phyloP scores from a whole-genome alignment of 2,888 invertebrate species.

The Lasioglossum marginatum region DNA sequence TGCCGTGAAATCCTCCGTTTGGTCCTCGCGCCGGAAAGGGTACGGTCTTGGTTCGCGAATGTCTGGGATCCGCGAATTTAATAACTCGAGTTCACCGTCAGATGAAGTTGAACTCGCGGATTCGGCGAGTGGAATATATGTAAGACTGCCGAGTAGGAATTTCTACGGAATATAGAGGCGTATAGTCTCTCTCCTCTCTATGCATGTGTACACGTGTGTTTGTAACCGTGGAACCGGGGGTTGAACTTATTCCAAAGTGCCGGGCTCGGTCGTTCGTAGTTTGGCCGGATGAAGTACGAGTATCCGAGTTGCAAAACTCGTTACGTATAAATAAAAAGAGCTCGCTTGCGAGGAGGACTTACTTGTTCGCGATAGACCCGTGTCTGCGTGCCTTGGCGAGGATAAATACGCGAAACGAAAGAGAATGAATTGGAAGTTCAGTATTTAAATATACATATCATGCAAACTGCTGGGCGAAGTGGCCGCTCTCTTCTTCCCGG shows the following conservation, averaged over 20 bases:
- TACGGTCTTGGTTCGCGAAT: slow-evolving; percentile 45
- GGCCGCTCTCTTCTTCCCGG: not conserved
- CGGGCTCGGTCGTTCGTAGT: slow-evolving; percentile 43
- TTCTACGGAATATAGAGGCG: slow-evolving; percentile 34
- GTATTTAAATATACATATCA: not conserved
- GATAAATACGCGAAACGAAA: not conserved
- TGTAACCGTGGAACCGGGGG: slow-evolving; percentile 9
- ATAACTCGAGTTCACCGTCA: slow-evolving; percentile 46
- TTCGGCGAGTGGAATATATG: slow-evolving; percentile 38
- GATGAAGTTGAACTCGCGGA: slow-evolving; percentile 39
- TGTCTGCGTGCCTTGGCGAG: not conserved
- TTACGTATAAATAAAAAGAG: slow-evolving; percentile 48
- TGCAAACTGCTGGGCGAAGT: not conserved
- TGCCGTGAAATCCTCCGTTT: slow-evolving; percentile 18
- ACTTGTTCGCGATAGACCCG: slow-evolving; percentile 12
- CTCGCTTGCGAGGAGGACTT: slow-evolving; percentile 19
- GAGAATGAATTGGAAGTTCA: not conserved
- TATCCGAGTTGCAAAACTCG: slow-evolving; percentile 44
- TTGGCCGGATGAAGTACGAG: slow-evolving; percentile 51
- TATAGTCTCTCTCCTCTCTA: not conserved
- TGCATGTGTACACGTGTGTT: not conserved
- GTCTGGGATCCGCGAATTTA: slow-evolving; percentile 41
- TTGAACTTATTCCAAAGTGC: slow-evolving; percentile 67
- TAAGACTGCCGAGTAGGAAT: slow-evolving; percentile 50
- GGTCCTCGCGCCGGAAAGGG: not conserved